phyloP scores from a whole-genome alignment of 1,140 invertebrate species.

The Pseudobourletiella spinata region DNA sequence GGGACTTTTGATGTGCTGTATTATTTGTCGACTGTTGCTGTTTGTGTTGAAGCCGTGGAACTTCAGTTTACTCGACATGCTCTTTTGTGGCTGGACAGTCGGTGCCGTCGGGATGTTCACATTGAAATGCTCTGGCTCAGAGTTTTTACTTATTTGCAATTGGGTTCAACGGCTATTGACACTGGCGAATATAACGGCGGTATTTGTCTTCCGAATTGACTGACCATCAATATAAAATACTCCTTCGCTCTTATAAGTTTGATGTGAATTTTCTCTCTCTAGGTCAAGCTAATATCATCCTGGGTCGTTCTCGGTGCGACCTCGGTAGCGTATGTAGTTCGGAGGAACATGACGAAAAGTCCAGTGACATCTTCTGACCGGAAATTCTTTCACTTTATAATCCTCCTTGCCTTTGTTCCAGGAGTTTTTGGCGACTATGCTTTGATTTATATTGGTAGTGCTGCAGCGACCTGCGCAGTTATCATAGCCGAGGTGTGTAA shows the following conservation, averaged over 20 bases:
- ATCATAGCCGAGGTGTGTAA: slow-evolving; percentile 61
- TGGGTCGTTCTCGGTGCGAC: slow-evolving; percentile 51
- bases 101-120: not conserved
- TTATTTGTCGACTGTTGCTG: not conserved
- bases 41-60: not conserved
- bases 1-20: not conserved
- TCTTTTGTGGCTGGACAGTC: not conserved
- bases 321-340: slow-evolving; percentile 42
- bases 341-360: slow-evolving; percentile 48
- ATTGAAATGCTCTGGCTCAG: not conserved
- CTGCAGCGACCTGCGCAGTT: slow-evolving; percentile 58
- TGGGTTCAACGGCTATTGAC: not conserved
- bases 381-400: slow-evolving; percentile 76
- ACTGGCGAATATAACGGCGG: too few species aligned
- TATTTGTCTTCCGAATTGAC: not conserved
- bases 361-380: slow-evolving; percentile 57
- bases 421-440: slow-evolving; percentile 62
- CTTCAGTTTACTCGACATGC: not conserved
- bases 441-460: slow-evolving; percentile 65
- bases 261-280: not conserved
- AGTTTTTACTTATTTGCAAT: not conserved
- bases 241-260: not conserved
- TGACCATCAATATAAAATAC: not conserved
- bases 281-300: slow-evolving; percentile 55
- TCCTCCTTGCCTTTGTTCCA: slow-evolving; percentile 65